Conservation (phyloP, 2,113 vertebrate genomes). For the Notarius quadriscutis region DNA sequence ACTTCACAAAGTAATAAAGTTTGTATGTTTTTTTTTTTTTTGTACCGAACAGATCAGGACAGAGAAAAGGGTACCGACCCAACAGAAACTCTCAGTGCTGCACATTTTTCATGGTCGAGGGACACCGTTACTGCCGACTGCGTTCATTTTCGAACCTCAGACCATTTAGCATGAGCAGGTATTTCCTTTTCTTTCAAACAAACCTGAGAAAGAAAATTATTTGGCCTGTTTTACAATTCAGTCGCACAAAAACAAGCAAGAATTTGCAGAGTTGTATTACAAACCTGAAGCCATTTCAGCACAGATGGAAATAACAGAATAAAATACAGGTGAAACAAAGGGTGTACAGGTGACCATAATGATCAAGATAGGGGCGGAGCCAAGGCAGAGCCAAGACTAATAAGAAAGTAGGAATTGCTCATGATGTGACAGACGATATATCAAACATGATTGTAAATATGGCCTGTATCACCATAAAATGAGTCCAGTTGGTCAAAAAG, state of each 20-base stretch:
- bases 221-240: background rate
- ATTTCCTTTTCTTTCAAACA: background rate
- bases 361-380: background rate
- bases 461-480: too few species aligned
- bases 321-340: background rate
- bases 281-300: background rate
- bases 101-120: conserved; percentile 30
- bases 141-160: background rate
- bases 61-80: conserved; percentile 14
- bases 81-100: conserved; percentile 6
- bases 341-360: background rate
- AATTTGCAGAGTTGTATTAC: background rate
- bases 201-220: background rate
- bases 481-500: too few species aligned
- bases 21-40: background rate
- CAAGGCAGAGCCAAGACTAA: background rate
- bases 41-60: conserved; percentile 18
- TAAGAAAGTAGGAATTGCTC: background rate
- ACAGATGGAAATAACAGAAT: background rate
- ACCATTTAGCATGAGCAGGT: background rate
- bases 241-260: background rate
- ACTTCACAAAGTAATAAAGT: background rate
- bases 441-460: too few species aligned
- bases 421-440: background rate
- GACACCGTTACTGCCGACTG: background rate